Evolutionary conservation across 2,797 vertebrate species (phyloP).

Genomic region (Cyclopterus lumpus): DNA sequence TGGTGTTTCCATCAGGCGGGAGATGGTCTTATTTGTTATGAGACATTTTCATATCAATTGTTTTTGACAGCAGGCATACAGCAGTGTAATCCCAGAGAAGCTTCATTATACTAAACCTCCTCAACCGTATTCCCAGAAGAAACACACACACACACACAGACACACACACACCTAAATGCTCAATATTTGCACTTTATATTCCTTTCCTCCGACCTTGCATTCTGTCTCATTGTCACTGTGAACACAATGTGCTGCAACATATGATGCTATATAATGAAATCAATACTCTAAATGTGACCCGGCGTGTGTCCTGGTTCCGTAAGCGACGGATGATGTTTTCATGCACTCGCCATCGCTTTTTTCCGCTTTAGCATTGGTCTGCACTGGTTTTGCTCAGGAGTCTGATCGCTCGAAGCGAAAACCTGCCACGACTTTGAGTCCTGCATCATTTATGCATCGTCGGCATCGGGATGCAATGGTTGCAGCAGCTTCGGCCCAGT

Average conservation of each 20-base stretch:
- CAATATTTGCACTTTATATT: conserved; percentile 11
- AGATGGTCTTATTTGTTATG: conserved; percentile 55
- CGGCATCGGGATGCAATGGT: conserved; percentile 71
- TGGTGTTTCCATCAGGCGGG: conserved; percentile 44
- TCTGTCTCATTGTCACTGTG: background rate
- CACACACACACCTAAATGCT: background rate
- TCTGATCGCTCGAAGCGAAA: conserved; percentile 66
- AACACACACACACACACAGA: conserved; percentile 3
- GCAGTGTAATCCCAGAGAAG: conserved; percentile 69
- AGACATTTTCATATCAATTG: conserved; percentile 67
- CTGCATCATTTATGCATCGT: conserved; percentile 82
- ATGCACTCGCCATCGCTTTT: conserved; percentile 37
- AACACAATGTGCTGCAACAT: background rate
- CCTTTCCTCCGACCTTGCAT: background rate
- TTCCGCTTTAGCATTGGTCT: conserved; percentile 22
- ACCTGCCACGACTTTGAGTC: conserved; percentile 72
- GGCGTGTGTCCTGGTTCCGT: background rate
- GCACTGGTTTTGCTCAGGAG: conserved; percentile 57
- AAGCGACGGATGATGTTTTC: conserved; percentile 43
- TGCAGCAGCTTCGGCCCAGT: conserved; percentile 65
- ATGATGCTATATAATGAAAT: background rate
- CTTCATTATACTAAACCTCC: conserved; percentile 72
- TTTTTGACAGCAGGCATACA: conserved; percentile 57
- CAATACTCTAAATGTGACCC: background rate
- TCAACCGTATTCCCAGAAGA: conserved; percentile 53